Conservation (phyloP, 1,140 invertebrate genomes). For the Ostrea denselamellosa region DNA sequence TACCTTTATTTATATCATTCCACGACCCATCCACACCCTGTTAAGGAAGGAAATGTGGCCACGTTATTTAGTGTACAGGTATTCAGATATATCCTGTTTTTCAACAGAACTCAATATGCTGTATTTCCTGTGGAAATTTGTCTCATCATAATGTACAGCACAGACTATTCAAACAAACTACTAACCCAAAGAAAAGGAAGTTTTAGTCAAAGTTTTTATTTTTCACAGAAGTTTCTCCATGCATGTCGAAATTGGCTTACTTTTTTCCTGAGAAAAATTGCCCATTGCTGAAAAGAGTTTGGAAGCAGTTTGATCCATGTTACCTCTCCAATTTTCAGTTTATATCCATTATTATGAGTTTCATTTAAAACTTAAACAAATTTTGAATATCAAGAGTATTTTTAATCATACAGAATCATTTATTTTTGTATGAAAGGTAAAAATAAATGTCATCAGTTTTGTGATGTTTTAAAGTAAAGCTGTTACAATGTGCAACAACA, state of each 20-base stretch:
- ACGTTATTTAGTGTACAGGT: constrained; percentile 24
- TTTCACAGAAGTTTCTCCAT: not conserved
- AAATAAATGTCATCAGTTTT: too few relatives aligned
- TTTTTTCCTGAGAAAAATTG: too few relatives aligned
- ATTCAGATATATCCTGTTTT: constrained; percentile 28
- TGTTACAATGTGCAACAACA: too few relatives aligned
- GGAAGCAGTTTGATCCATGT: too few relatives aligned
- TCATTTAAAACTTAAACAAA: too few relatives aligned
- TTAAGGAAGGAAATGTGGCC: constrained; percentile 8
- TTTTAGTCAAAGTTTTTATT: not conserved
- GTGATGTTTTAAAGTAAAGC: too few relatives aligned
- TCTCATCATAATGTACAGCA: not conserved
- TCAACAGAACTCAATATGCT: constrained; percentile 4
- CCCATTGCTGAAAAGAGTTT: too few relatives aligned
- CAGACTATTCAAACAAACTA: not conserved
- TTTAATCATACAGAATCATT: too few relatives aligned
- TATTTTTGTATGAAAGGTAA: too few relatives aligned
- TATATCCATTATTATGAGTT: too few relatives aligned
- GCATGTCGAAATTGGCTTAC: not conserved
- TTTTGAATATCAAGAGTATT: too few relatives aligned
- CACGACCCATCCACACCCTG: not conserved
- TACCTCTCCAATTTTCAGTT: too few relatives aligned
- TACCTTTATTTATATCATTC: constrained; percentile 1
- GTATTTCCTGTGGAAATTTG: constrained; percentile 34
- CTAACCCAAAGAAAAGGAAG: not conserved